These are phyloP conservation scores for Psammodynastes pulverulentus DNA, from an alignment of 2,113 vertebrate genomes.

Conservation along the genomic window DNA sequence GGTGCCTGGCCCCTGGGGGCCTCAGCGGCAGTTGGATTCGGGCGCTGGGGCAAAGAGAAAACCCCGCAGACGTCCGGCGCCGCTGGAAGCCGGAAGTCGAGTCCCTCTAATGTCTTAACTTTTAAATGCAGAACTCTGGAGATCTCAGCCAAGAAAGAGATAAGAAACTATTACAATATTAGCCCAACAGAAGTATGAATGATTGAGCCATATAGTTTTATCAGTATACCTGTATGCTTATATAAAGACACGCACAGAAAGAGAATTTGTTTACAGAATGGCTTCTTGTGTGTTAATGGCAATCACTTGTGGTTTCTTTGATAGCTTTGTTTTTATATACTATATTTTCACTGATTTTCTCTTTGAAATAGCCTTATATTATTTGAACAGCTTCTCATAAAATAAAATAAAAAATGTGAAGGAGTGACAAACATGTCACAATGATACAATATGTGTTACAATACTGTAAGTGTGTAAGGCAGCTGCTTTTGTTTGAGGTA, in stretches of 20 bases:
- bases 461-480: neutral
- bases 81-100: too few relatives aligned
- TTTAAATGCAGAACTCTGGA: neutral
- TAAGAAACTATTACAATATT: neutral
- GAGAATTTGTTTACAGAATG: neutral
- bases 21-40: too few relatives aligned
- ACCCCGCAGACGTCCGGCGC: too few relatives aligned
- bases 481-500: neutral
- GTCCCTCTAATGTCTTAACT: too few relatives aligned
- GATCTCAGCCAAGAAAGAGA: neutral
- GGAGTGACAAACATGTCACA: neutral
- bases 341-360: neutral
- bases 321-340: neutral
- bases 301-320: neutral
- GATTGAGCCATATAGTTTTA: accelerated
- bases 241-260: neutral
- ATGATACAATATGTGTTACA: neutral
- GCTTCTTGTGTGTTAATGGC: neutral
- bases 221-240: neutral
- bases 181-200: accelerated
- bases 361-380: neutral
- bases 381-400: neutral
- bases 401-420: neutral
- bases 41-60: too few relatives aligned
- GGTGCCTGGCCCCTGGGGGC: too few relatives aligned